Conservation (phyloP, 2,888 invertebrate species). For the Parnassius apollo region DNA sequence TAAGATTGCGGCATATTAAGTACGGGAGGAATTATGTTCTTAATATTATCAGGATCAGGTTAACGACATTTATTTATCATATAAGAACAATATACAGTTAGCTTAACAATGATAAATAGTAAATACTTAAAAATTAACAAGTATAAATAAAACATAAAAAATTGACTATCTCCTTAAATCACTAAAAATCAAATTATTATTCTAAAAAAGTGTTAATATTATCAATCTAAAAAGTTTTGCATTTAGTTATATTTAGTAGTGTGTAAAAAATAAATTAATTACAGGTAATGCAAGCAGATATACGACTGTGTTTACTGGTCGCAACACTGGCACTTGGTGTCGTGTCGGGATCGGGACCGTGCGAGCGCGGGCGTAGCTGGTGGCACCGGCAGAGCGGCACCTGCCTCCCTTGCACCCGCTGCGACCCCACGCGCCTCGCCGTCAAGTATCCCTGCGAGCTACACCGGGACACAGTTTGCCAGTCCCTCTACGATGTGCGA, state of each 20-base stretch:
- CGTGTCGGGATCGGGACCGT: constrained; percentile 53
- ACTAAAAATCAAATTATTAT: background rate
- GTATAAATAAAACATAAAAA: no score
- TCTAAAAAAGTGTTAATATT: background rate
- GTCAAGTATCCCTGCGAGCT: constrained; percentile 87
- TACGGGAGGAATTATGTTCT: no score
- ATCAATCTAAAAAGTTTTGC: no score
- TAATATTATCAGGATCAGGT: no score
- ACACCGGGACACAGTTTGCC: constrained; percentile 88
- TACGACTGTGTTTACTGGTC: constrained; percentile 66
- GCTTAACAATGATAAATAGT: no score
- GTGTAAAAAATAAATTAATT: constrained; percentile 17
- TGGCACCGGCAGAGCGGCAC: constrained; percentile 84
- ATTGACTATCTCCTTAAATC: background rate
- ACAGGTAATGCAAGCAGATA: constrained; percentile 76
- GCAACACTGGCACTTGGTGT: constrained; percentile 63
- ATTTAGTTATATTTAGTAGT: background rate
- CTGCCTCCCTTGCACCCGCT: constrained; percentile 87
- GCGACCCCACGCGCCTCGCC: constrained; percentile 81
- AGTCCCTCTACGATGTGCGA: constrained; percentile 84
- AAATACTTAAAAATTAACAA: no score
- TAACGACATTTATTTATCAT: no score
- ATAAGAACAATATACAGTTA: no score
- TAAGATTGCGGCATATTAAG: no score
- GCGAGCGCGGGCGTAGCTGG: constrained; percentile 83